Base-by-base conservation (phyloP, 2,888 invertebrate species). In the Ornithoptera alexandrae region DNA sequence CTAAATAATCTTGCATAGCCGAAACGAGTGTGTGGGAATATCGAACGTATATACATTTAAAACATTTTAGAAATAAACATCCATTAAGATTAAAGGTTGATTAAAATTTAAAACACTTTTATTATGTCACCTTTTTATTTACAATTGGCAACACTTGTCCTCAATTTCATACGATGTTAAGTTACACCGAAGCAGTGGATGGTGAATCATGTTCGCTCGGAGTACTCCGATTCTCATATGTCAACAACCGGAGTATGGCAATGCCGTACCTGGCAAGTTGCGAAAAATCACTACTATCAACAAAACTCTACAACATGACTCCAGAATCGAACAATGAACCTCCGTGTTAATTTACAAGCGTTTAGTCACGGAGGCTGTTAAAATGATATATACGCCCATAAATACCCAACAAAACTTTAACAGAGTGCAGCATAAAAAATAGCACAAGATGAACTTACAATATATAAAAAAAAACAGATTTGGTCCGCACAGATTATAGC, bases 1-100 rank as follows among this genome's bases (percentile, higher is more conserved):
- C 69, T 57, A 69, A 57, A 69, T 58, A 62, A 62, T 71, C 71
- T 77, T 76, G 78, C 78, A 77, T 77, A 78, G 76, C 77, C 78
- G 68, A 81, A 81, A 81, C 78, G 65, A 80, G 79, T 79, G 78
- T 71, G 71, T 63, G 58, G 50, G 58, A 69, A 69, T 62, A 7
- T 64, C 36, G 69, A 65, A 62, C 65, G 62, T 58, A 65, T 53
- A 61, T 50, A n/a, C 46, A 15, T 57, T 20, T 74, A 68, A 24
- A 68, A 18, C 20, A 22, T 62, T 62, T 62, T 15, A 46, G 22
- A 20, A 46, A 60, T 18, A 4, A 60, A 60, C 36, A 39, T n/a
- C 59, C 59, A 57, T 61, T 30, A 65, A 68, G 53, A 61, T 66
- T 62, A 65, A 30, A 36, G 56, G 39, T 39, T 20, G 62, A 46